A percentile compares a stretch with the other conserved stretches of the same genome.
phyloP scores from a whole-genome alignment of 2,113 vertebrate species.

The Macrotus californicus region DNA sequence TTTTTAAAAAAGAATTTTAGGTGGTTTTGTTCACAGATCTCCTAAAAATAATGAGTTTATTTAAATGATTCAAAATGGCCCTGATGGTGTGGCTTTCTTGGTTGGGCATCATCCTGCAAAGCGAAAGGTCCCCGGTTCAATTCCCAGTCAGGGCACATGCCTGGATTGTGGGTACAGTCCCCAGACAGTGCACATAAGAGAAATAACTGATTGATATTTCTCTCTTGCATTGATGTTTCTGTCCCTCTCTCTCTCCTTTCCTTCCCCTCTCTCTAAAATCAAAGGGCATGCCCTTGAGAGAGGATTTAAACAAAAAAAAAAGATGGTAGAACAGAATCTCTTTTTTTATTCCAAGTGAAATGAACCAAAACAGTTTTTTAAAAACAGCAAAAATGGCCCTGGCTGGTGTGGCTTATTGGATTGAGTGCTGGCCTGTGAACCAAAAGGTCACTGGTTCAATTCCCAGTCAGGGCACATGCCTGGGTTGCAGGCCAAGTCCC shows the following conservation, averaged over 20 bases:
- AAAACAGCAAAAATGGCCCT: neutral
- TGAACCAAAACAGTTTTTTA: neutral
- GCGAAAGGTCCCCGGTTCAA: neutral
- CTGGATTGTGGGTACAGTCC: neutral
- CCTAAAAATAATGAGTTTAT: constrained; percentile 3
- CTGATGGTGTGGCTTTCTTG: too few relatives aligned
- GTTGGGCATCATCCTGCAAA: too few relatives aligned
- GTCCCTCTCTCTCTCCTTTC: neutral
- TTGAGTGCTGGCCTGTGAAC: too few relatives aligned
- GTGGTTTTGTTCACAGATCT: neutral
- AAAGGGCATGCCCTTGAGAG: neutral
- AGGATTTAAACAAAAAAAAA: neutral
- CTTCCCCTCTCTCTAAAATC: neutral
- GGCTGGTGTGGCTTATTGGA: too few relatives aligned
- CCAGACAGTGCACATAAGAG: neutral
- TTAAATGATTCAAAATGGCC: neutral
- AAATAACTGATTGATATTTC: neutral
- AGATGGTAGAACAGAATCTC: neutral
- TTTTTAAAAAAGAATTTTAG: neutral
- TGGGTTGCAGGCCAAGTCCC: too few relatives aligned
- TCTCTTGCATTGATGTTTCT: neutral
- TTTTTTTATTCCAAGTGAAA: constrained; percentile 1
- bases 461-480: too few relatives aligned
- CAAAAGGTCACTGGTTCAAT: too few relatives aligned
- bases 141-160: neutral